Base-by-base conservation (phyloP, 2,797 vertebrate genomes). In the Tauraco hartlaubi region DNA sequence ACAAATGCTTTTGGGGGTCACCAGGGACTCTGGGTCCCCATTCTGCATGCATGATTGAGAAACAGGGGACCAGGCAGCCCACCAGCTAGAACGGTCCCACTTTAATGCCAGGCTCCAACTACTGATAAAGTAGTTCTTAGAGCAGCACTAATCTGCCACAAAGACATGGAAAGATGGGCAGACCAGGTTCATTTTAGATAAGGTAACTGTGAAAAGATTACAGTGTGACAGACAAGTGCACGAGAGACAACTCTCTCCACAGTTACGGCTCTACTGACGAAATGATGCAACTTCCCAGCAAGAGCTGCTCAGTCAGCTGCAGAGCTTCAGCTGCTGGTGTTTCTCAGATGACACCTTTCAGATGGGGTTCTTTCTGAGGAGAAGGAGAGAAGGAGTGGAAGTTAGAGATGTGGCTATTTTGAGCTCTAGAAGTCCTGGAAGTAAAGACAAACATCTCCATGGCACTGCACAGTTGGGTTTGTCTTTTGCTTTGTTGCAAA, bases 181-280 rank as follows among this genome's bases (percentile, higher is more conserved):
- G 85, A 37, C 35, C 35, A 58, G n/a, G 83, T 58, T 94, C 74
- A 67, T 90, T 94, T 86, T 55, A 93, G 83, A 88, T 96, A 95
- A 93, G 76, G 79, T 59, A 85, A 63, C 75, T 4, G 2, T 66
- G 79, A 80, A 83, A 55, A 83, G 92, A 71, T 77, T 64, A 68
- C 79, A 94, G 61, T 3, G 5, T 93, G 90, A 69, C 79, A 83
- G 93, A 80, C 69, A 93, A 62, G 66, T 83, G 61, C 46, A 64
- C 0, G 19, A 83, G 63, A 75, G 61, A 85, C 56, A 85, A 6
- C 18, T 75, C 68, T 59, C 59, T 58, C n/a, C 62, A 51, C 43
- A 21, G 85, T 61, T 43, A 62, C 80, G 61, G 44, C 44, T 90
- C 35, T 88, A n/a, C 75, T 58, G 79, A 75, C 26, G 90, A 83